Base-by-base conservation (phyloP, 2,888 invertebrate genomes). In the Epinotia bilunana region DNA sequence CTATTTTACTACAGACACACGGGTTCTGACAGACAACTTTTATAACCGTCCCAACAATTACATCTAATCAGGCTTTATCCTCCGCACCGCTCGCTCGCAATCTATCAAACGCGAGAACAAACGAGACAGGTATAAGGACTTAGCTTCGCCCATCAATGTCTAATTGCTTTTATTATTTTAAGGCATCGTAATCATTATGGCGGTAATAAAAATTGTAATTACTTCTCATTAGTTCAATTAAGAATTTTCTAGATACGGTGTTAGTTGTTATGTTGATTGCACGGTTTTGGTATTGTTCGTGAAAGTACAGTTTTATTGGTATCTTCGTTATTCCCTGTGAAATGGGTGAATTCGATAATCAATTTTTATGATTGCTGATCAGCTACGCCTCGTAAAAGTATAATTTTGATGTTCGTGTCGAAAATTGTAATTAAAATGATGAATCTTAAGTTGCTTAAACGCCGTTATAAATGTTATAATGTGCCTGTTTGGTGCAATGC, bases 81-180 rank as follows among this genome's bases (percentile, higher is more conserved):
- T 82, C 84, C 84, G 77, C 83, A 83, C 84, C 86, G 83, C 83
- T 87, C 84, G 80, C 84, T 76, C 84, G 77, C 78, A 73, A 79
- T 79, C 77, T 78, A 80, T 80, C 76, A 77, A 74, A 77, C 43
- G 78, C 74, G 76, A 71, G 90, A 79, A 81, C 57, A 87, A 93
- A 80, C 82, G 90, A 88, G 91, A 93, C 86, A 80, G 81, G 82
- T 64, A 81, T 82, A 88, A 78, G 81, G 82, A 84, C 87, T 88
- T 87, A 83, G 90, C 90, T 92, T 89, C 92, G 89, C 88, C 90
- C 90, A 90, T 92, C 91, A 92, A 91, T 91, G 91, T 91, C 92
- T 93, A 93, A 94, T 94, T 93, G 94, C 93, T 94, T 93, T 93
- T 94, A 93, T 94, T 94, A 94, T 94, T 94, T 94, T 94, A 94